Percentiles rank a stretch among this genome's conserved stretches.
These are phyloP conservation scores for Lycocerus yunnanus DNA, from an alignment of 2,888 invertebrate genomes.

Conservation along the genomic window DNA sequence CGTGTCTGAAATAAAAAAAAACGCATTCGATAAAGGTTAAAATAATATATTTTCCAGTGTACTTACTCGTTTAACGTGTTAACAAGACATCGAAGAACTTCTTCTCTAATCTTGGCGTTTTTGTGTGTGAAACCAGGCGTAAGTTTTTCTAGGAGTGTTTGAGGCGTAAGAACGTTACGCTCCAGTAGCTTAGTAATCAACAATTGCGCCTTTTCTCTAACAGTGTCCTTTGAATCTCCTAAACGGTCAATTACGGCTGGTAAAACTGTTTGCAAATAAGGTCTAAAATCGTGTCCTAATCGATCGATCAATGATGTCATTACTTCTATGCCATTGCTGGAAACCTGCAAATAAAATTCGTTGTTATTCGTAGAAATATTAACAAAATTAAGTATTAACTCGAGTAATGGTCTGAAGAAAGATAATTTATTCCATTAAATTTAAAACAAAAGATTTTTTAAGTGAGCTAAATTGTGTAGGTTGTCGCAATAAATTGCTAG, in stretches of 20 bases:
- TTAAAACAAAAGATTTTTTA: background rate
- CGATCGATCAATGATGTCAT: slow-evolving; percentile 84
- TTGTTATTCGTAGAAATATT: background rate
- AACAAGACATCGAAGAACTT: slow-evolving; percentile 81
- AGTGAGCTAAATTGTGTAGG: background rate
- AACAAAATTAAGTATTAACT: background rate
- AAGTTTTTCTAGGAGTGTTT: slow-evolving; percentile 74
- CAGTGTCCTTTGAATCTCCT: slow-evolving; percentile 56
- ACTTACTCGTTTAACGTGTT: slow-evolving; percentile 82
- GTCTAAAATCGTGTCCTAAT: slow-evolving; percentile 85
- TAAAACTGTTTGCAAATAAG: slow-evolving; percentile 81
- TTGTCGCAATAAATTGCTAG: background rate
- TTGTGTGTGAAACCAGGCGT: slow-evolving; percentile 78
- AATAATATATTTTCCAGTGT: background rate
- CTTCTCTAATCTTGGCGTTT: slow-evolving; percentile 90
- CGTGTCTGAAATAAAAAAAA: slow-evolving; percentile 65
- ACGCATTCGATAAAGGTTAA: background rate
- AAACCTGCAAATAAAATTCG: slow-evolving; percentile 69
- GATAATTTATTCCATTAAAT: background rate
- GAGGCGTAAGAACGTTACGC: slow-evolving; percentile 69
- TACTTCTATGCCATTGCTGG: slow-evolving; percentile 89
- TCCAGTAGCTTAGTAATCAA: slow-evolving; percentile 75
- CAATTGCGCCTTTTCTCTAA: slow-evolving; percentile 73
- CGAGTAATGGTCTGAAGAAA: background rate
- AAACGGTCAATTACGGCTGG: slow-evolving; percentile 83